Conservation (phyloP, 2,113 vertebrate genomes). For the Tetrax tetrax region DNA sequence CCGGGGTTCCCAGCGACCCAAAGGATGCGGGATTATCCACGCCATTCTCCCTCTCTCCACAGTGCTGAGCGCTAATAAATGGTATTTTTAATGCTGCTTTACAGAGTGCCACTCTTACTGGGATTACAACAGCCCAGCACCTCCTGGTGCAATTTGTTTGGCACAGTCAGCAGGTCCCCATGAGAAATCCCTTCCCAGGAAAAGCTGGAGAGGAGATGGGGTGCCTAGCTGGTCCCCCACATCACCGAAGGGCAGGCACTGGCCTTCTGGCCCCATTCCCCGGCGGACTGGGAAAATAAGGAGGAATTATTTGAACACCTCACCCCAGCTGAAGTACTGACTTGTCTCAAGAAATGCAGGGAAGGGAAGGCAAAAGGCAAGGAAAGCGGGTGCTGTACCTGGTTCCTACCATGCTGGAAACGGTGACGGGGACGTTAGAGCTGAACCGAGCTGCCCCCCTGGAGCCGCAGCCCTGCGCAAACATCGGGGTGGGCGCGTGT, state of each 20-base stretch:
- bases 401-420: background rate
- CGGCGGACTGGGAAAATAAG: background rate
- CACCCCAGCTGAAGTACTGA: background rate
- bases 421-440: background rate
- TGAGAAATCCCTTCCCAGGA: background rate
- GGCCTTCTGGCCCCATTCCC: background rate
- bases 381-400: background rate
- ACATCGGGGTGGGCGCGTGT: background rate
- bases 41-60: background rate
- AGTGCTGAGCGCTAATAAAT: background rate
- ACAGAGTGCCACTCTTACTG: background rate
- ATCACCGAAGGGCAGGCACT: accelerated
- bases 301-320: background rate
- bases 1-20: background rate
- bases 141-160: background rate
- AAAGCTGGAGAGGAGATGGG: background rate
- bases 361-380: background rate
- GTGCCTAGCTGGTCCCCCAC: accelerated
- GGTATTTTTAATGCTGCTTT: background rate
- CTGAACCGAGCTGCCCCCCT: background rate
- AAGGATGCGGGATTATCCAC: background rate
- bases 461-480: background rate
- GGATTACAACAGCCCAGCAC: background rate
- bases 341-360: background rate
- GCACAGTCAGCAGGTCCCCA: background rate